phyloP scores from a whole-genome alignment of 2,113 vertebrate genomes.

The Lycocorax pyrrhopterus region DNA sequence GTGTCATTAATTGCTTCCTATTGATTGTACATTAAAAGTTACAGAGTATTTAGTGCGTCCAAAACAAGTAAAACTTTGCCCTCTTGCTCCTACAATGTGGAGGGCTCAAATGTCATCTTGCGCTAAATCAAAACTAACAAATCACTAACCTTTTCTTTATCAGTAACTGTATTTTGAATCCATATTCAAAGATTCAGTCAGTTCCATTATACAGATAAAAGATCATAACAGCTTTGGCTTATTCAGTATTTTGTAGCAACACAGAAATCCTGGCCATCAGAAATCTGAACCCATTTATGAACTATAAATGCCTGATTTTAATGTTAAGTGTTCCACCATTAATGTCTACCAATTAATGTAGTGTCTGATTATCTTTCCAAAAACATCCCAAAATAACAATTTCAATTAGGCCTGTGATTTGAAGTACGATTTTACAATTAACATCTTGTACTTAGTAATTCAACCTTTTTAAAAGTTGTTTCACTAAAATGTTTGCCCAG shows the following conservation, averaged over 20 bases:
- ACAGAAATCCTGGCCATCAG: background rate
- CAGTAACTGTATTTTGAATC: background rate
- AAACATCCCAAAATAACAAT: background rate
- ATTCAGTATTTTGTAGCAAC: background rate
- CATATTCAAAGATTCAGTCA: background rate
- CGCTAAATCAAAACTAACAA: slow-evolving; percentile 24
- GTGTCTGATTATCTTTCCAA: background rate
- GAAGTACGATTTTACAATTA: background rate
- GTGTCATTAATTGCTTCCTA: background rate
- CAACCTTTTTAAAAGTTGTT: background rate
- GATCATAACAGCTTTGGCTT: background rate
- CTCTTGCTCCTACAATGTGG: background rate
- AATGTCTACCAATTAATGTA: background rate
- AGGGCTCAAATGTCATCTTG: background rate
- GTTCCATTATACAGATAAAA: background rate
- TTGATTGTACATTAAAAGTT: background rate
- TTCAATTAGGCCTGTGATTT: background rate
- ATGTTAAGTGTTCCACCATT: background rate
- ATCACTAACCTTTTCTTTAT: background rate
- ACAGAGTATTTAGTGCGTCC: background rate
- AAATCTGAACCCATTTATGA: background rate
- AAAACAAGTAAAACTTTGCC: background rate
- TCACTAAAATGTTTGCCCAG: background rate
- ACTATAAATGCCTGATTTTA: background rate
- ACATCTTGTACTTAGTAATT: background rate